phyloP scores from a whole-genome alignment of 2,888 invertebrate genomes.

The Agrochola lota region DNA sequence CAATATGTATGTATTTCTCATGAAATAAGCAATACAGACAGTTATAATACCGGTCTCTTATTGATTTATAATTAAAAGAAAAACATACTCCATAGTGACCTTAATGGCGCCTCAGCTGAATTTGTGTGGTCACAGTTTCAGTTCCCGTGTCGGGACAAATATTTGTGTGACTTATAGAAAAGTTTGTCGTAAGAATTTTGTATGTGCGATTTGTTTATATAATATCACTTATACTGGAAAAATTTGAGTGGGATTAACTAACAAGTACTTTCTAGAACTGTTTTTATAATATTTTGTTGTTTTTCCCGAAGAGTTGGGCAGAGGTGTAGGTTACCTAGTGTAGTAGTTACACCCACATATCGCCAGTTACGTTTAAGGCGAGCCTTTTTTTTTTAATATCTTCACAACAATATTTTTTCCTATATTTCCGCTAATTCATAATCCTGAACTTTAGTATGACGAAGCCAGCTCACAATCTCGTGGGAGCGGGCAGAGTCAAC shows the following conservation, averaged over 20 bases:
- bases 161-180: slow-evolving; percentile 36
- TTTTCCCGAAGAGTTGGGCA: no score
- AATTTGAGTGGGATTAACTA: neutral
- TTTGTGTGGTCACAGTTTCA: slow-evolving; percentile 10
- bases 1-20: slow-evolving; percentile 17
- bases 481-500: slow-evolving; percentile 77
- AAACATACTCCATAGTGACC: slow-evolving; percentile 22
- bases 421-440: slow-evolving; percentile 31
- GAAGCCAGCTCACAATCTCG: slow-evolving; percentile 70
- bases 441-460: slow-evolving; percentile 55
- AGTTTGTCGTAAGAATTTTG: slow-evolving; percentile 19
- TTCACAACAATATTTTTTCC: neutral
- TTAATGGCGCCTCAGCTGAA: slow-evolving; percentile 28
- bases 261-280: neutral
- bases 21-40: neutral
- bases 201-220: slow-evolving; percentile 26
- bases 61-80: slow-evolving; percentile 47
- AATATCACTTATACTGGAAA: neutral
- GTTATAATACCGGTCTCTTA: slow-evolving; percentile 19
- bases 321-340: no score
- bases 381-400: no score
- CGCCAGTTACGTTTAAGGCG: neutral
- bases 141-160: slow-evolving; percentile 50
- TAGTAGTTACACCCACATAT: neutral
- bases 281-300: neutral